These are phyloP conservation scores for Greenwoodochromis staneri DNA, from an alignment of 2,113 vertebrate genomes.

Conservation along the genomic window DNA sequence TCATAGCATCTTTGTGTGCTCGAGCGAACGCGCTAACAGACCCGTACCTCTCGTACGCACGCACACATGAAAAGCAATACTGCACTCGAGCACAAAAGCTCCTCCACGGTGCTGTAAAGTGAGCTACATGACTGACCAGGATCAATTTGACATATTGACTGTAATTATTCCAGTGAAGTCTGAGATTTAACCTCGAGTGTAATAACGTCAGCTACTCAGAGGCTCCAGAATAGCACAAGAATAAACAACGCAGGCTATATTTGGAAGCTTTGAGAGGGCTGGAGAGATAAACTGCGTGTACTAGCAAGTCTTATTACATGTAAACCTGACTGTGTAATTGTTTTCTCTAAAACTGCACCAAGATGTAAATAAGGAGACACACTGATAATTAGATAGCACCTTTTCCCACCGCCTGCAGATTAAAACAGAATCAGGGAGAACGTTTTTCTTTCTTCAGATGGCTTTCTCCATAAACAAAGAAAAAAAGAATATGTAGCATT, in stretches of 20 bases:
- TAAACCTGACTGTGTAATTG: neutral
- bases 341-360: neutral
- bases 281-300: neutral
- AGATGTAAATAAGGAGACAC: neutral
- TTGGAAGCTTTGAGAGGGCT: neutral
- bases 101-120: neutral
- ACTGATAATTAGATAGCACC: neutral
- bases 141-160: constrained; percentile 10
- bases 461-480: neutral
- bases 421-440: neutral
- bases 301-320: neutral
- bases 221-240: neutral
- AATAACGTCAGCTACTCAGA: neutral
- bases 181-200: neutral
- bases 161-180: constrained; percentile 16
- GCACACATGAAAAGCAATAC: neutral
- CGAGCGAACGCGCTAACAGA: neutral
- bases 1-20: neutral
- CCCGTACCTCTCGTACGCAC: neutral
- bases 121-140: neutral
- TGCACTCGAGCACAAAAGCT: neutral
- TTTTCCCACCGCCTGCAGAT: neutral
- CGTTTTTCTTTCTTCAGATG: neutral
- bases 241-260: neutral
- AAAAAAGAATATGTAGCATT: neutral